Conservation (phyloP, 2,113 vertebrate genomes). For the Archilochus colubris region DNA sequence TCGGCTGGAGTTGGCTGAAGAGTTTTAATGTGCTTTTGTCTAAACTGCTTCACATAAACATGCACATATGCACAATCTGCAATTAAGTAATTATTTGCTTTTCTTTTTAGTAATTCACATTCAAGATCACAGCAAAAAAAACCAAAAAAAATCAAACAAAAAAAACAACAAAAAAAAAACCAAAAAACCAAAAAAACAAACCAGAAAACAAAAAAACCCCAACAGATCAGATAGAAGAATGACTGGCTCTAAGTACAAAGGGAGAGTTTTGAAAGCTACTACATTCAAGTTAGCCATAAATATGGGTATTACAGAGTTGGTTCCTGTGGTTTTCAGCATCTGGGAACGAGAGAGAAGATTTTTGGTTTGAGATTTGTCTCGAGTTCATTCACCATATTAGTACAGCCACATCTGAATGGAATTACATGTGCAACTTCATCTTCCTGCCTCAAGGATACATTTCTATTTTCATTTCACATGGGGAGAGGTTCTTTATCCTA, state of each 20-base stretch:
- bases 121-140: not conserved
- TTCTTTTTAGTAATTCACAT: not conserved
- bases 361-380: not conserved
- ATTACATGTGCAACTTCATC: constrained; percentile 20
- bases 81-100: not conserved
- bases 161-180: too few relatives aligned
- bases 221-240: not conserved
- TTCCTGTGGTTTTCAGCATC: constrained; percentile 40
- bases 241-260: constrained; percentile 42
- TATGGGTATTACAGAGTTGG: not conserved
- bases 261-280: not conserved
- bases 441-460: not conserved
- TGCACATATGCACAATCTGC: not conserved
- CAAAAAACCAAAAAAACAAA: not conserved
- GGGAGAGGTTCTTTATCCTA: not conserved
- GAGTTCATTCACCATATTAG: constrained; percentile 2
- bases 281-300: not conserved
- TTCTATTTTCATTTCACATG: constrained; percentile 1
- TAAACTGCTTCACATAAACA: not conserved
- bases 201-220: too few relatives aligned
- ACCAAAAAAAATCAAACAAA: too few relatives aligned
- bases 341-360: not conserved
- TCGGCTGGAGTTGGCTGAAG: not conserved
- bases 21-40: not conserved
- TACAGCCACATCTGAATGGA: constrained; percentile 30